Evolutionary conservation across 2,888 invertebrate genomes (phyloP).

Genomic region (Leucoma salicis): DNA sequence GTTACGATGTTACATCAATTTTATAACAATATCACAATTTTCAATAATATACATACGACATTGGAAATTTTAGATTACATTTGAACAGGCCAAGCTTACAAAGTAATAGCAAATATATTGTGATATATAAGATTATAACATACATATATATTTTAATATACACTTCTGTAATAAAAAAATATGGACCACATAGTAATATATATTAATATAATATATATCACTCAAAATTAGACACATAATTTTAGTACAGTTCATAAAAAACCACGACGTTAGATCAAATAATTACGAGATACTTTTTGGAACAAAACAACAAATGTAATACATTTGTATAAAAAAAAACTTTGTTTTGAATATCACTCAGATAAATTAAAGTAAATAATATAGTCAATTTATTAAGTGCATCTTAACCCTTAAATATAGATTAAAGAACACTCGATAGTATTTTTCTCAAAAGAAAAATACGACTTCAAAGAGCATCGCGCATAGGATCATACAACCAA

Average conservation of each 20-base stretch:
- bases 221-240: constrained; percentile 60
- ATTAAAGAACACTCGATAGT: no score
- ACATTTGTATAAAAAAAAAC: not conserved
- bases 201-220: constrained; percentile 54
- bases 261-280: constrained; percentile 34
- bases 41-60: constrained; percentile 79
- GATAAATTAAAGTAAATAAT: no score
- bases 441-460: not conserved
- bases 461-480: constrained; percentile 30
- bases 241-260: constrained; percentile 39
- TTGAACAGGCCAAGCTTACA: constrained; percentile 77
- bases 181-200: constrained; percentile 54
- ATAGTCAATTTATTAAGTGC: no score
- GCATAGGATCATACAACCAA: constrained; percentile 43
- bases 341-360: no score
- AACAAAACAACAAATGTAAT: not conserved
- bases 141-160: constrained; percentile 60
- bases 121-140: constrained; percentile 60
- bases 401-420: no score
- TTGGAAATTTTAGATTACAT: constrained; percentile 73
- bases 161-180: constrained; percentile 49
- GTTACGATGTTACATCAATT: constrained; percentile 60
- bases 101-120: constrained; percentile 69
- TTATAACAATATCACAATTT: constrained; percentile 82
- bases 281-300: constrained; percentile 32